These are phyloP conservation scores for Tenthredo amoena DNA, from an alignment of 2,888 invertebrate species.

Conservation along the genomic window DNA sequence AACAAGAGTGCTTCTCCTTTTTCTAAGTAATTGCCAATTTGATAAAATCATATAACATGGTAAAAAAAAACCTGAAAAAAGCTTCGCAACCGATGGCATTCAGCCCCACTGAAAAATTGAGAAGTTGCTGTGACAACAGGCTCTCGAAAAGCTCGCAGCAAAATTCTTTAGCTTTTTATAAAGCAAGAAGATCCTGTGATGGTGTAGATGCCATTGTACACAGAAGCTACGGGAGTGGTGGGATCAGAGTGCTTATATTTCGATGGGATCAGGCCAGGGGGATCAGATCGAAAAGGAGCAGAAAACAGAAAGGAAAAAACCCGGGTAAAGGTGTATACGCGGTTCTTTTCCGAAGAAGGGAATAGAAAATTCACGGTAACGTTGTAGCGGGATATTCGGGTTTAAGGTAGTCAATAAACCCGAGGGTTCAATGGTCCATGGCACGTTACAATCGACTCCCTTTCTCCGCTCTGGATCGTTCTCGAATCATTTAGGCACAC, in stretches of 20 bases:
- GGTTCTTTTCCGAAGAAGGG: background rate
- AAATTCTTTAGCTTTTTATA: constrained; percentile 85
- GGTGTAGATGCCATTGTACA: constrained; percentile 85
- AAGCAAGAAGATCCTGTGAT: constrained; percentile 85
- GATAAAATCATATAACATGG: too few relatives aligned
- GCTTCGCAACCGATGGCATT: constrained; percentile 83
- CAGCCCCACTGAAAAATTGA: constrained; percentile 81
- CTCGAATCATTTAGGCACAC: constrained; percentile 17
- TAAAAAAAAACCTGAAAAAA: constrained; percentile 77
- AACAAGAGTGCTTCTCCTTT: background rate
- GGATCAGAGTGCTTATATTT: constrained; percentile 54
- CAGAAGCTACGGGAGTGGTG: constrained; percentile 81
- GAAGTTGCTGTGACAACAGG: constrained; percentile 85
- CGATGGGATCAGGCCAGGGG: background rate
- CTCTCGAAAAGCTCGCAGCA: constrained; percentile 88
- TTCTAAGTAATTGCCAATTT: too few relatives aligned
- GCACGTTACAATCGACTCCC: background rate
- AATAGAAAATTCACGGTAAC: background rate
- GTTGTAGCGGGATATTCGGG: constrained; percentile 1
- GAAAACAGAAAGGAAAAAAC: background rate
- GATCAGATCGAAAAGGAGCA: background rate
- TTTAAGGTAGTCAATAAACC: constrained; percentile 21
- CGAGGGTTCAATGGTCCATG: constrained; percentile 24
- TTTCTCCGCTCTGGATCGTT: background rate
- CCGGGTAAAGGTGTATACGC: background rate